A percentile compares a stretch with the other conserved stretches of the same genome.
Evolutionary conservation across 2,888 invertebrate species (phyloP).

Genomic region (Teinopalpus imperialis): DNA sequence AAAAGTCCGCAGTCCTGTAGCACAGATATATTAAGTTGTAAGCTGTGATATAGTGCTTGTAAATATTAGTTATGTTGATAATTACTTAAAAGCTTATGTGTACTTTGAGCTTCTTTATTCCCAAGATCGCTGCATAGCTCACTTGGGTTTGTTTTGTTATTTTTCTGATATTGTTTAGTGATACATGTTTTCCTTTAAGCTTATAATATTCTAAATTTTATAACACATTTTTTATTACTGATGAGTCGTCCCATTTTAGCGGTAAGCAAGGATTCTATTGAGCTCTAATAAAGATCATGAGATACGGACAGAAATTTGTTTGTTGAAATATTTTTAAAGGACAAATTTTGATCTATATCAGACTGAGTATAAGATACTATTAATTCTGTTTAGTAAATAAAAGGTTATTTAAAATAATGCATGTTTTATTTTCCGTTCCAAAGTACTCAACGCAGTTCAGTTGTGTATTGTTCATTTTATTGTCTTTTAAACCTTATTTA

Average conservation of each 20-base stretch:
- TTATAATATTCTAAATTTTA: constrained; percentile 17
- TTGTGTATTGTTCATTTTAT: no score
- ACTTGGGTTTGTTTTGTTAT: constrained; percentile 31
- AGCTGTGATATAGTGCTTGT: constrained; percentile 79
- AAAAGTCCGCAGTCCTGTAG: constrained; percentile 11
- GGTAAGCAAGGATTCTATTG: constrained; percentile 24
- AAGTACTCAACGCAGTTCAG: no score
- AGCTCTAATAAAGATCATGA: constrained; percentile 41
- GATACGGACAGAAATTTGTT: constrained; percentile 51
- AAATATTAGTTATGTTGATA: constrained; percentile 39
- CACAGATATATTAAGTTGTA: constrained; percentile 60
- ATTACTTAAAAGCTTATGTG: constrained; percentile 30
- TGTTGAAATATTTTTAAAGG: constrained; percentile 60
- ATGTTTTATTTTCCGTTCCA: constrained; percentile 34
- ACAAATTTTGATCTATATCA: constrained; percentile 60
- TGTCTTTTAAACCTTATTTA: no score
- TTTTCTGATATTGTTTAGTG: constrained; percentile 21
- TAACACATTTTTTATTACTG: constrained; percentile 5
- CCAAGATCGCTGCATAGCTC: constrained; percentile 29
- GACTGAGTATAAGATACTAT: constrained; percentile 77
- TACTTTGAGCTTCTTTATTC: constrained; percentile 29
- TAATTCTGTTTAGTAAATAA: constrained; percentile 70
- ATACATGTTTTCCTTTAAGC: constrained; percentile 9
- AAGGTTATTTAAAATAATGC: constrained; percentile 40
- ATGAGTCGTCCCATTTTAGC: constrained; percentile 13